Percentiles rank a stretch among this genome's conserved stretches.
phyloP scores from a whole-genome alignment of 2,888 invertebrate genomes.

The Scotopteryx bipunctaria region DNA sequence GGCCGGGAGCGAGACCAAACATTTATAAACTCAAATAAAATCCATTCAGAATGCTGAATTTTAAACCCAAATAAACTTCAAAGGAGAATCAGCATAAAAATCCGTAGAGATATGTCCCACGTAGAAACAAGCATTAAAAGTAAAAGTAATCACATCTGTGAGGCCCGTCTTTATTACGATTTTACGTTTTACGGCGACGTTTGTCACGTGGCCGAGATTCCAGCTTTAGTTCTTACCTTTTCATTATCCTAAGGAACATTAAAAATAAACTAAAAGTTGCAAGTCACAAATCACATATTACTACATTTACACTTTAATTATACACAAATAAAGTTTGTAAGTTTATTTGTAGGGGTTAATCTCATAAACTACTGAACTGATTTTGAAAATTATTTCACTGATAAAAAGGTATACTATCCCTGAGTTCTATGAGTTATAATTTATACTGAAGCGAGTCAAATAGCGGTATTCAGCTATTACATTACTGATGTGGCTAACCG shows the following conservation, averaged over 20 bases:
- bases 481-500: too few species aligned
- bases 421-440: too few species aligned
- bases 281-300: too few species aligned
- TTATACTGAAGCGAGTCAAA: too few species aligned
- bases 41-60: slow-evolving; percentile 4
- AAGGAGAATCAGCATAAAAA: slow-evolving; percentile 22
- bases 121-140: slow-evolving; percentile 30
- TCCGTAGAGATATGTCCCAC: slow-evolving; percentile 19
- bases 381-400: too few species aligned
- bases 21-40: slow-evolving; percentile 18
- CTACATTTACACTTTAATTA: too few species aligned
- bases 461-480: too few species aligned
- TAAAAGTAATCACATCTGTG: slow-evolving; percentile 32
- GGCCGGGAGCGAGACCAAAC: not conserved
- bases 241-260: not conserved
- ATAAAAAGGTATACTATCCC: too few species aligned
- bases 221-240: slow-evolving; percentile 9
- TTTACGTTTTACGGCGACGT: slow-evolving; percentile 15
- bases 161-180: slow-evolving; percentile 14
- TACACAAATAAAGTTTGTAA: too few species aligned
- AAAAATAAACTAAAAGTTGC: not conserved
- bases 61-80: slow-evolving; percentile 15
- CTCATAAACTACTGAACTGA: too few species aligned
- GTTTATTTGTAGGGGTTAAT: too few species aligned
- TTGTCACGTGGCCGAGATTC: slow-evolving; percentile 18